Base-by-base conservation (phyloP, 2,888 invertebrate species). In the Diplolepis rosae region DNA sequence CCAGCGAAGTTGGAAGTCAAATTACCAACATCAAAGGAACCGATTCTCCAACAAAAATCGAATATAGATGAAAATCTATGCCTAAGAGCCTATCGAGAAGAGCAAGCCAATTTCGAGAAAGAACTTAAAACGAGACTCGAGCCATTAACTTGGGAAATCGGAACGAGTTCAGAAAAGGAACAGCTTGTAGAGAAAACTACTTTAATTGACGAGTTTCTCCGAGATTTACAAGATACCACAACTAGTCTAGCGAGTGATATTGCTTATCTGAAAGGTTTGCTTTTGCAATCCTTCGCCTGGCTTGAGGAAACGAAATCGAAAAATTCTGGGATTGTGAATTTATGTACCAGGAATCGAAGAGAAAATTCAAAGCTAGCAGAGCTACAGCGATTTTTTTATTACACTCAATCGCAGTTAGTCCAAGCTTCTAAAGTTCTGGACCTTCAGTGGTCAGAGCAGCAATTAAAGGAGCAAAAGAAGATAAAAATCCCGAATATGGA, bases 341-440 rank as follows among this genome's bases (percentile, higher is more conserved):
- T 81, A 4, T 78, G 76, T 13, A 61, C 72, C 1, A 77, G 93
- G 27, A 94, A 94, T 85, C 94, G 94, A 0, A 89, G 92, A 4
- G 93, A 93, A 2, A 91, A 91, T 5, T 92, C 93, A 73, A 92
- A 94, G 66, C 90, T 95, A 67, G 90, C 92, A 0, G 93, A 93
- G 9, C 91, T 97, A 4, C 92, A 93, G 81, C 93, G 93, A 68
- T 90, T 93, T 32, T 90, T 93, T 1, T 93, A 93, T 80, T 94
- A 95, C 80, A 92, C 96, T 30, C 93, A 95, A 77, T 93, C 92
- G 0, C 95, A 96, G 80, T 83, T 96, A 5, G 91, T 92, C 2
- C 93, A 95, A 83, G 93, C 94, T 0, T 93, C 93, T 75, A 91
- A 92, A 72, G 92, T 93, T 1, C 90, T 97, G 2, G 95, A 96